A percentile compares a stretch with the other conserved stretches of the same genome.
Evolutionary conservation across 2,797 vertebrate species (phyloP).

Genomic region (Helicolenus hilgendorfi): DNA sequence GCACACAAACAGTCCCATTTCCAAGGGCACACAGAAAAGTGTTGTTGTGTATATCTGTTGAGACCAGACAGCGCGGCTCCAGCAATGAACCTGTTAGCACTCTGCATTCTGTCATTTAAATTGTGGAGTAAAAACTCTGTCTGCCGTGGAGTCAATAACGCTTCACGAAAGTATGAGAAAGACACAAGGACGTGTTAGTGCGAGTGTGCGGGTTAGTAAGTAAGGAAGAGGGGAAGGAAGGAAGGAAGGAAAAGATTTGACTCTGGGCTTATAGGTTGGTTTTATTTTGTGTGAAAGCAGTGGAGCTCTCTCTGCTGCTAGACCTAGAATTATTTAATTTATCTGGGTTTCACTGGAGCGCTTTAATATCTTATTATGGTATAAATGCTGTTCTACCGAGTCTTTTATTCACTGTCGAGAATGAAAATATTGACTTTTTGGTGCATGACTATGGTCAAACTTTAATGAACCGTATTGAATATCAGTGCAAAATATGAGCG

Average conservation of each 20-base stretch:
- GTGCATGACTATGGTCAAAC: constrained; percentile 31
- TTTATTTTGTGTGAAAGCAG: constrained; percentile 16
- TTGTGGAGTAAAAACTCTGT: constrained; percentile 1
- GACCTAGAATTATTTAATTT: constrained; percentile 29
- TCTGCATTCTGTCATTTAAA: constrained; percentile 39
- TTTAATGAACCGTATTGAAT: constrained; percentile 37
- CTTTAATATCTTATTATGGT: constrained; percentile 22
- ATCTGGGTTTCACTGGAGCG: constrained; percentile 17
- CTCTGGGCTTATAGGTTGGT: neutral
- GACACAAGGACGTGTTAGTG: neutral
- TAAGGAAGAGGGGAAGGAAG: neutral
- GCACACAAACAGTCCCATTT: constrained; percentile 71
- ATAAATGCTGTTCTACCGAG: constrained; percentile 11
- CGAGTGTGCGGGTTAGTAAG: neutral
- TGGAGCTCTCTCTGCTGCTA: neutral
- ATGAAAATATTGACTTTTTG: constrained; percentile 41
- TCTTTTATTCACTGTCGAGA: constrained; percentile 16
- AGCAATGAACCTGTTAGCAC: constrained; percentile 42
- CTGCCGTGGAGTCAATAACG: neutral
- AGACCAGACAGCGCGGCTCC: constrained; percentile 66
- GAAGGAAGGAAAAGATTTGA: neutral
- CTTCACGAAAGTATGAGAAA: neutral
- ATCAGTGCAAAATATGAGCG: constrained; percentile 37
- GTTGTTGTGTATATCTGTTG: constrained; percentile 74
- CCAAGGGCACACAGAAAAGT: constrained; percentile 70